A percentile compares a stretch with the other conserved stretches of the same genome.
These are phyloP conservation scores for Ectobius pallidus DNA, from an alignment of 2,888 invertebrate species.

Conservation along the genomic window DNA sequence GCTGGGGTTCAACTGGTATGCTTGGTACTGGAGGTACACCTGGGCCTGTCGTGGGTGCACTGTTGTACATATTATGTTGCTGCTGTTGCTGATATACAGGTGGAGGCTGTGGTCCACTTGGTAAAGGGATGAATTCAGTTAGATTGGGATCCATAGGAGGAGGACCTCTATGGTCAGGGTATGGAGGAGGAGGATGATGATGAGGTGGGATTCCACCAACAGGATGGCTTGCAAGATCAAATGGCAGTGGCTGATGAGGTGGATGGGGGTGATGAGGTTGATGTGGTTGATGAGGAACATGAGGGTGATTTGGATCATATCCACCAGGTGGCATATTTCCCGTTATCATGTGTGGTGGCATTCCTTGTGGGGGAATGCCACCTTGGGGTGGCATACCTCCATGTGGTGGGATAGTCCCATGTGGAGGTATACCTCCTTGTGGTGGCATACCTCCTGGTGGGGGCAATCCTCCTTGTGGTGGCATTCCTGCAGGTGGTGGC, in stretches of 20 bases:
- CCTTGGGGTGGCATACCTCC: slow-evolving; percentile 6
- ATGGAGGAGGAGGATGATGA: slow-evolving; percentile 13
- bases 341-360: slow-evolving; percentile 41
- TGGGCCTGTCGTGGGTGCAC: slow-evolving; percentile 13
- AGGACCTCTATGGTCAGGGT: slow-evolving; percentile 15
- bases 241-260: slow-evolving; percentile 31
- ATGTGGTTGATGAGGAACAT: slow-evolving; percentile 37
- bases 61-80: slow-evolving; percentile 25
- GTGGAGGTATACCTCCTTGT: not conserved
- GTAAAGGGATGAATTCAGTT: slow-evolving; percentile 41
- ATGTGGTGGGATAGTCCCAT: not conserved
- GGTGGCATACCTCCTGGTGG: not conserved
- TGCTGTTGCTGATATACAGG: slow-evolving; percentile 42
- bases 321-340: slow-evolving; percentile 39
- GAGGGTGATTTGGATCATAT: slow-evolving; percentile 39
- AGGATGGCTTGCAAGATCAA: slow-evolving; percentile 28
- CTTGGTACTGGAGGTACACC: not conserved
- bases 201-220: not conserved
- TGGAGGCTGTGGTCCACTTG: slow-evolving; percentile 33
- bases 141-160: slow-evolving; percentile 45
- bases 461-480: not conserved
- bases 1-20: slow-evolving; percentile 7
- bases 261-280: slow-evolving; percentile 40
- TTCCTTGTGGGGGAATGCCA: slow-evolving; percentile 35
- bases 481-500: slow-evolving; percentile 10